Base-by-base conservation (phyloP, 2,797 vertebrate genomes). In the Cossypha dichroa region DNA sequence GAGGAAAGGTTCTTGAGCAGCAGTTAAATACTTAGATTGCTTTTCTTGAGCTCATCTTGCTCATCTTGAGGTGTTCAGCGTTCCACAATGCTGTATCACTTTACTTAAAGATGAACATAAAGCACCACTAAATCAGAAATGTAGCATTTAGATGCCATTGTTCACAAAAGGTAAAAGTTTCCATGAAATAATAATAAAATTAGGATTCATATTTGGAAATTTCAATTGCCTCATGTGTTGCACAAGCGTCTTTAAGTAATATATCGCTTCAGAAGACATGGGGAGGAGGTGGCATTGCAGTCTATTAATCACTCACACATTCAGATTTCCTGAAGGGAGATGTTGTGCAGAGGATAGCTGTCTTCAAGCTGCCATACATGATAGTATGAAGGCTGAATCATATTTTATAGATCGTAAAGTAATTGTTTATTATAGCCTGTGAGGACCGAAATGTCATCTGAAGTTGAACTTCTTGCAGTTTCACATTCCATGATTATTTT, bases 231-330 rank as follows among this genome's bases (percentile, higher is more conserved):
- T 91, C 5, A 3, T 38, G 15, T 46, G 11, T 79, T 76, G 28
- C 0, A 0, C 22, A 38, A 55, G 4, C 55, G 15, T 64, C 26
- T 76, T 68, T 59, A 85, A 48, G 48, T 36, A 77, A 75, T 23
- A 18, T 10, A 26, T 45, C 5, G 38, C 29, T 66, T 63, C n/a
- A 70, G 23, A 22, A 72, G 48, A 36, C 13, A 12, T 46, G 18
- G 6, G 1, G 2, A 5, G 3, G 8, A 66, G 19, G 18, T 75
- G n/a, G 1, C 0, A 2, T 74, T 82, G 9, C 22, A 41, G 1
- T 43, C 28, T 70, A 15, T 36, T 46, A 62, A 20, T 22, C 13
- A 20, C 11, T 58, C n/a, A 51, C 20, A 11, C 22, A 31, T 46
- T 84, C 1, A 11, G 11, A 84, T 52, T 33, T 84, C 34, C 45